Percentiles rank a stretch among this genome's conserved stretches.
Evolutionary conservation across 2,797 vertebrate genomes (phyloP).

Genomic region (Phataginus tricuspis): DNA sequence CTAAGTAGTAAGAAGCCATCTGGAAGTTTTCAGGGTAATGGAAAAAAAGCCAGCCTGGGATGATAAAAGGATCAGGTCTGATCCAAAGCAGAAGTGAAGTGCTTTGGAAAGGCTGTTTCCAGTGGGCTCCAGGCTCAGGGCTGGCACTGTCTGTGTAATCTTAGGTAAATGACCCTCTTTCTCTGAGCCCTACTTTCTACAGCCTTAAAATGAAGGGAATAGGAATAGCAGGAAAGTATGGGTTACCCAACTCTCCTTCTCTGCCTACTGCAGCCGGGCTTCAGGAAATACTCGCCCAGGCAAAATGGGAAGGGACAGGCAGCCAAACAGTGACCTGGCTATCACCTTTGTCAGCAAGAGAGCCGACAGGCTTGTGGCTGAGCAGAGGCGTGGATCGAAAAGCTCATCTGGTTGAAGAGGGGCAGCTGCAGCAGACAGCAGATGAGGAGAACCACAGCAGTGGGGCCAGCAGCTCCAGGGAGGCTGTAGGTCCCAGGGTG

Average conservation of each 20-base stretch:
- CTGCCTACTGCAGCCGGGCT: background rate
- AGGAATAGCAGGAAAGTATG: background rate
- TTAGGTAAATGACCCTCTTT: background rate
- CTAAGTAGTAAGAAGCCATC: conserved; percentile 20
- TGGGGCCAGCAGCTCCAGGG: background rate
- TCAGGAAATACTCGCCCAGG: background rate
- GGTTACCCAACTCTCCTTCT: background rate
- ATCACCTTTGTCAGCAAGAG: background rate
- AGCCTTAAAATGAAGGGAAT: background rate
- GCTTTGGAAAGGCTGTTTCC: background rate
- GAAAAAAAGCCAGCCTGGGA: conserved; percentile 23
- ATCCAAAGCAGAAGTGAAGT: background rate
- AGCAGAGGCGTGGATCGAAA: background rate
- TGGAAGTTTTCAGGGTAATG: background rate
- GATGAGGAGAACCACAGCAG: background rate
- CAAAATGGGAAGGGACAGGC: background rate
- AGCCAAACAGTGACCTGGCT: background rate
- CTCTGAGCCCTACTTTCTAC: background rate
- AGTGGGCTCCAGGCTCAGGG: background rate
- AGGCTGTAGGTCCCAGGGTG: background rate
- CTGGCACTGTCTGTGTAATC: background rate
- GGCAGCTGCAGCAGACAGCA: background rate
- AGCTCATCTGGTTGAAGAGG: background rate
- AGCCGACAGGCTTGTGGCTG: background rate
- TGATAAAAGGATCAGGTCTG: background rate